These are phyloP conservation scores for Timema podura DNA, from an alignment of 2,888 invertebrate species.

Conservation along the genomic window DNA sequence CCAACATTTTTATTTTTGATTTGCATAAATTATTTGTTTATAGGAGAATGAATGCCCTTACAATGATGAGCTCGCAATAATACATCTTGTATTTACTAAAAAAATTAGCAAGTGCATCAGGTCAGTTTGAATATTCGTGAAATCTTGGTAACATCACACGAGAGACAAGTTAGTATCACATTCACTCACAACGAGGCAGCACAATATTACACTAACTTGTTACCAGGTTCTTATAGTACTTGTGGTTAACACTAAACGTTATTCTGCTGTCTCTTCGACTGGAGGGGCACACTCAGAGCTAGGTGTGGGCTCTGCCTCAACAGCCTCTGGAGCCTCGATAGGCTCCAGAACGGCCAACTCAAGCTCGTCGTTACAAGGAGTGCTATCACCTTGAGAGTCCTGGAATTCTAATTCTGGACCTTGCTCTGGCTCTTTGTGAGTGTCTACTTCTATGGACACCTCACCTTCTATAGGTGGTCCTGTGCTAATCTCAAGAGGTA, in stretches of 20 bases:
- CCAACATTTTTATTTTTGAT: no score
- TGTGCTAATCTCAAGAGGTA: constrained; percentile 30
- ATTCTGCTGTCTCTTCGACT: constrained; percentile 1
- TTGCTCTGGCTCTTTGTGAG: background rate
- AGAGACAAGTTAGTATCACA: background rate
- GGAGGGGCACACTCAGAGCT: constrained; percentile 12
- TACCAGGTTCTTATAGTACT: background rate
- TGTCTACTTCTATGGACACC: background rate
- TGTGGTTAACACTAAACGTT: background rate
- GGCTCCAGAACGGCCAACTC: constrained; percentile 14
- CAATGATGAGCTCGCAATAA: no score
- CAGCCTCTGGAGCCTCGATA: background rate
- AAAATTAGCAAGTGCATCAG: no score
- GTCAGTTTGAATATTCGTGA: no score
- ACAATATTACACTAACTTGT: no score
- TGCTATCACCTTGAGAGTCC: constrained; percentile 22
- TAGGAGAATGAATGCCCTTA: no score
- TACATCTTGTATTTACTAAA: no score
- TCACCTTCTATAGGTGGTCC: constrained; percentile 1
- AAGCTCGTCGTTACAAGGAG: constrained; percentile 24
- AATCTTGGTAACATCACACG: no score
- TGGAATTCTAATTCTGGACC: background rate
- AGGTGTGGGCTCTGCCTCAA: constrained; percentile 12
- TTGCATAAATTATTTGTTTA: no score
- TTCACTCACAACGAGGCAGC: constrained; percentile 5